A percentile compares a stretch with the other conserved stretches of the same genome.
phyloP scores from a whole-genome alignment of 2,888 invertebrate species.

The Scaptodrosophila latifasciaeformis region DNA sequence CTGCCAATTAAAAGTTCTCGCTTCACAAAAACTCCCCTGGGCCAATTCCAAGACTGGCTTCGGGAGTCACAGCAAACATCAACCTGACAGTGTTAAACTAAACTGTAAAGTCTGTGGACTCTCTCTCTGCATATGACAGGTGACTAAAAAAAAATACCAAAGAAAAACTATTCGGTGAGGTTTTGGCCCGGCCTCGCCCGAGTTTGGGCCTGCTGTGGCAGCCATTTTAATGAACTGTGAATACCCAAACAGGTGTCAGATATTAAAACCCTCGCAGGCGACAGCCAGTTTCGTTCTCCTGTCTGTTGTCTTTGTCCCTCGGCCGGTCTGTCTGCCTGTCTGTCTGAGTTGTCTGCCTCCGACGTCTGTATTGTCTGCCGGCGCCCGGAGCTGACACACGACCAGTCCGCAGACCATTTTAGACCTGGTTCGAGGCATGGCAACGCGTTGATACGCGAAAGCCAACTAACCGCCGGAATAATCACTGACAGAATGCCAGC shows the following conservation, averaged over 20 bases:
- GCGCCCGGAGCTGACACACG: no score
- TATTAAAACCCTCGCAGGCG: slow-evolving; percentile 29
- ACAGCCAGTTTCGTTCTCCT: background rate
- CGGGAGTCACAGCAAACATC: no score
- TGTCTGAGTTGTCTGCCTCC: no score
- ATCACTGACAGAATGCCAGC: slow-evolving; percentile 20
- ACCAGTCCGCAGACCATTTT: no score
- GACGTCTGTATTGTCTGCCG: no score
- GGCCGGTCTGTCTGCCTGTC: no score
- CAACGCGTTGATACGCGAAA: background rate
- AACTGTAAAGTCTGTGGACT: no score
- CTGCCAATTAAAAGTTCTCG: no score
- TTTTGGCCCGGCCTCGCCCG: background rate
- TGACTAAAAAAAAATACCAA: background rate
- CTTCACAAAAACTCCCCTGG: no score
- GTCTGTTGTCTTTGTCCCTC: no score
- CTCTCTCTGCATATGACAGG: slow-evolving; percentile 3
- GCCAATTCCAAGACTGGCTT: no score
- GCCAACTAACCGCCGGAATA: slow-evolving; percentile 30
- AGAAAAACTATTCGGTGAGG: background rate
- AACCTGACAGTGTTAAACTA: no score
- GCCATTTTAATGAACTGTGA: slow-evolving; percentile 23
- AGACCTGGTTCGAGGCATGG: background rate
- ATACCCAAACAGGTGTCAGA: slow-evolving; percentile 46
- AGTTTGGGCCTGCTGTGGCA: background rate